Percentiles rank a stretch among this genome's conserved stretches.
phyloP scores from a whole-genome alignment of 1,140 invertebrate species.

The Aradophagus sp. region DNA sequence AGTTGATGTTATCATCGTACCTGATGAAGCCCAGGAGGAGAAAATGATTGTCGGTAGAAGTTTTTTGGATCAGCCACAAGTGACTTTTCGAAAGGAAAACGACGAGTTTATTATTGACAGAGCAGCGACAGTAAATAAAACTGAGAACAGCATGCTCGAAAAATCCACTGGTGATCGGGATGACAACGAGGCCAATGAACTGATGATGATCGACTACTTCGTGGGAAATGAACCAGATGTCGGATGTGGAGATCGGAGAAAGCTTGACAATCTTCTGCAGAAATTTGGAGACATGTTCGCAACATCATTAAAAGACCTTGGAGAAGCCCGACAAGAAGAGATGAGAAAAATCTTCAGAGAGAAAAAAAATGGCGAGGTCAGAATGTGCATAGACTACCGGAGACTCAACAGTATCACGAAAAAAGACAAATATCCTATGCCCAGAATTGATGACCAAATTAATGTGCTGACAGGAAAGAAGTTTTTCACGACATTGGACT shows the following conservation, averaged over 20 bases:
- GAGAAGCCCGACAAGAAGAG: conserved; percentile 40
- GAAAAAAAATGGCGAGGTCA: conserved; percentile 60
- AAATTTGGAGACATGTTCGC: neutral
- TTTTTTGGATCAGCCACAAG: conserved; percentile 10
- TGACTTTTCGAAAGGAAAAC: neutral
- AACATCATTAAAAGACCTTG: conserved; percentile 16
- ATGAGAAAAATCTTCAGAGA: conserved; percentile 65
- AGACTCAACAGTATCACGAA: too few relatives aligned
- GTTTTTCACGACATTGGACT: conserved; percentile 46
- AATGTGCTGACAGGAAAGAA: conserved; percentile 33
- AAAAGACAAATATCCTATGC: too few relatives aligned
- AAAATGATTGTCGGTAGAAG: conserved; percentile 10
- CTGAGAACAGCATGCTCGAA: neutral
- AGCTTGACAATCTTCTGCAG: neutral
- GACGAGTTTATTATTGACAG: neutral
- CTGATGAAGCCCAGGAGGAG: conserved; percentile 11
- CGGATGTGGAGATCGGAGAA: neutral
- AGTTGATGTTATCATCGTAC: conserved; percentile 4
- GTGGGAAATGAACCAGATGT: too few relatives aligned
- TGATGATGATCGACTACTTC: too few relatives aligned
- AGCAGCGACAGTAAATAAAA: neutral
- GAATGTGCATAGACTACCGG: neutral
- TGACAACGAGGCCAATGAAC: neutral
- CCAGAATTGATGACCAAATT: too few relatives aligned
- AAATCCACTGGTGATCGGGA: neutral